Evolutionary conservation across 2,888 invertebrate genomes (phyloP).

Genomic region (Ichneumoninae sp.): DNA sequence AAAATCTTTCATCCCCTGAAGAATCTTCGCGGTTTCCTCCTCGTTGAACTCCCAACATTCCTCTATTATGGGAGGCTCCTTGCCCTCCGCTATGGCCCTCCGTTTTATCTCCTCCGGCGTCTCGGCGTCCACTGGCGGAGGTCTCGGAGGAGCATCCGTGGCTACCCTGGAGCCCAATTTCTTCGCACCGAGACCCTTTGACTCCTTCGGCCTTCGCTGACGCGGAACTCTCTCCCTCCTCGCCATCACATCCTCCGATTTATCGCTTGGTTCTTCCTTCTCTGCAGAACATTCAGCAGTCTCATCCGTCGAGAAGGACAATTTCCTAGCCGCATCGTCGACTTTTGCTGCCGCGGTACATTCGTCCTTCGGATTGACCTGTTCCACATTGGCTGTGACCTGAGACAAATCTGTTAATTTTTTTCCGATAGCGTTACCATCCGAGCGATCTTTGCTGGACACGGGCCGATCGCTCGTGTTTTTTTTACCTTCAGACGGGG

Average conservation of each 20-base stretch:
- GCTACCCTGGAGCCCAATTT: conserved; percentile 73
- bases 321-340: background rate
- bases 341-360: background rate
- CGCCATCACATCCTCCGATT: background rate
- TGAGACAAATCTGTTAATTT: background rate
- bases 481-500: background rate
- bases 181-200: conserved; percentile 66
- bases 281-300: background rate
- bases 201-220: conserved; percentile 67
- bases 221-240: conserved; percentile 59
- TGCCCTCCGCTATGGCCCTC: conserved; percentile 55
- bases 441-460: too few species aligned
- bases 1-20: conserved; percentile 59
- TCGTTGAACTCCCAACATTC: conserved; percentile 86
- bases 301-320: background rate
- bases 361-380: background rate
- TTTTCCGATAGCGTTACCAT: too few species aligned
- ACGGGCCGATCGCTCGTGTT: background rate
- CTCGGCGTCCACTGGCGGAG: conserved; percentile 31
- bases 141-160: conserved; percentile 3
- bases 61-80: conserved; percentile 83
- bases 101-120: conserved; percentile 54
- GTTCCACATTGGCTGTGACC: background rate
- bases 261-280: background rate
- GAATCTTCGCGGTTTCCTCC: conserved; percentile 73